Base-by-base conservation (phyloP, 2,888 invertebrate genomes). In the Galeruca laticollis region DNA sequence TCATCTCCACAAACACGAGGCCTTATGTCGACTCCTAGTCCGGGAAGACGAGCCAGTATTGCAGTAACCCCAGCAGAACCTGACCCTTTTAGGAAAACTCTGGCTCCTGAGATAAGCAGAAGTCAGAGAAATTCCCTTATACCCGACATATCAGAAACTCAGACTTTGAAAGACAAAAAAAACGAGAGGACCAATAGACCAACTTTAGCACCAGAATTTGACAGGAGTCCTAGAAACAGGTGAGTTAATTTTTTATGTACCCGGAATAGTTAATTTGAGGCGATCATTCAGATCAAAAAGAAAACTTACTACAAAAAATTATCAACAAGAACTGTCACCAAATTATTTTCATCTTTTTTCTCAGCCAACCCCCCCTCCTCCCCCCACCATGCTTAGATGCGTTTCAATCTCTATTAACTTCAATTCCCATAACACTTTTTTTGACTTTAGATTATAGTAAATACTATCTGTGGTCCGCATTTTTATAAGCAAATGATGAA, bases 1-100 rank as follows among this genome's bases (percentile, higher is more conserved):
- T 90, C 90, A 43, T 90, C 90, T 5, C 90, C 90, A 1, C 90
- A 90, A 0, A 90, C 89, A 78, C 86, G 88, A 70, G 86, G 88
- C 0, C 87, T 89, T 0, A 83, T 84, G 0, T 84, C 84, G 6
- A 82, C 86, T 74, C 87, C 81, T 13, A 85, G 83, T 31, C 83
- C 84, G 26, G 82, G 83, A 69, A 83, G 84, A 40, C 82, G 84
- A 70, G 86, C 81, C 73, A 86, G 84, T 79, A 84, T 81, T 72
- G 85, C 83, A 66, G 86, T 85, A 60, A 65, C 68, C 35, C 69
- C 71, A 8, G 70, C 63, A 0, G 67, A 67, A 10, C 78, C 81
- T 54, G 83, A 81, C 68, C 65, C 72, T 47, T 54, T 64, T 6
- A 72, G 82, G 33, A 80, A 81, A 26, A 80, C 82, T 51, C 76